Evolutionary conservation across 2,888 invertebrate species (phyloP), one percentile per base, ranked within the genome.

Genomic region (Zygogramma bicolorata): DNA sequence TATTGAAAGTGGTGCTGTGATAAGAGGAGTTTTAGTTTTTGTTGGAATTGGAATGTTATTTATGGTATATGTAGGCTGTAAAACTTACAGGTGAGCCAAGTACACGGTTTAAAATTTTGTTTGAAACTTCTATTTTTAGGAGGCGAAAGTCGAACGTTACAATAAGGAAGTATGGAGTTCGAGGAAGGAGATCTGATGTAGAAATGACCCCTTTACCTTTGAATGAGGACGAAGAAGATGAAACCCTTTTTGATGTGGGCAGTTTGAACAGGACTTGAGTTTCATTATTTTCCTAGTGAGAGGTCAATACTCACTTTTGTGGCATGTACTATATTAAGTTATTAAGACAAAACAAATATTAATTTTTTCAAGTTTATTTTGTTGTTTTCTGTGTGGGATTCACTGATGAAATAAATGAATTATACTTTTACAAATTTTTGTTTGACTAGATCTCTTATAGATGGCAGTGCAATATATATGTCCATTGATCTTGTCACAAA

Each of bases 221-320:
- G 22, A 85, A 85, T 65, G 86, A 87, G 65, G 87, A 87, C 27
- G 87, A 87, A 53, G 80, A 81, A 27, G 87, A 87, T 80, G 86
- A 86, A 74, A 87, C 86, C 18, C 77, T 87, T 31, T 87, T 87
- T 81, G 87, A 87, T 74, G 75, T 86, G 57, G 80, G 79, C 63
- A 80, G 76, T 68, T 40, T 73, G 15, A 74, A 74, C 65, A 73
- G 62, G 53, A 57, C 68, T 61, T 69, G 66, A 61, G 42, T 61
- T 90, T 89, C 69, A 98, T 97, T 79, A 94, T 94, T 7, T 96
- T 94, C 77, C 99, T 94, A 2, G 95, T 93, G 84, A 94, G 92
- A 93, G 13, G 18, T 22, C 10, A 34, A n/a, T 22, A 13, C 42
- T 25, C n/a, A 4, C 15, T 25, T 15, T 34, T 27, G 29, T 25